These are phyloP conservation scores for Nasonia vitripennis DNA, from an alignment of 1,140 invertebrate genomes.

Conservation along the genomic window DNA sequence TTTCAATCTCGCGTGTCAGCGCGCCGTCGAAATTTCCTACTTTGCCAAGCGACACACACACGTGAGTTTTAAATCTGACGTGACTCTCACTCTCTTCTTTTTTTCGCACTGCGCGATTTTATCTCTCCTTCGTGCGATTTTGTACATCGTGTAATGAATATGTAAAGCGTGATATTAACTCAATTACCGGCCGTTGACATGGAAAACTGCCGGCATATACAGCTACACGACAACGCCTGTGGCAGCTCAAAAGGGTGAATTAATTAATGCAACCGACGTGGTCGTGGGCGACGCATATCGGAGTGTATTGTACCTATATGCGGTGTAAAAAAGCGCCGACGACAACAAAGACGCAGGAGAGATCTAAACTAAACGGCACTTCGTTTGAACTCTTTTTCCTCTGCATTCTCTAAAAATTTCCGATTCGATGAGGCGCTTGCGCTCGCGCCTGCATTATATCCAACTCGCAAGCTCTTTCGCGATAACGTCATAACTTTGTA, in stretches of 20 bases:
- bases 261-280: conserved; percentile 6
- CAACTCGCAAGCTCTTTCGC: background rate
- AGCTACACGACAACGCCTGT: background rate
- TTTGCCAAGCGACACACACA: background rate
- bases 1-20: conserved; percentile 53
- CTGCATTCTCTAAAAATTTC: background rate
- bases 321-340: no score
- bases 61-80: background rate
- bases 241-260: background rate
- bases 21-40: background rate
- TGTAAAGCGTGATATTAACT: no score
- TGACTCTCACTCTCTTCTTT: background rate
- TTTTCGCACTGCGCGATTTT: background rate
- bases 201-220: background rate
- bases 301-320: no score
- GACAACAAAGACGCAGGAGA: background rate
- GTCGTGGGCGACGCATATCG: background rate
- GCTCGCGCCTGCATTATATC: conserved; percentile 23
- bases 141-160: background rate
- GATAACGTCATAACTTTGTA: conserved; percentile 48
- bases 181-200: background rate
- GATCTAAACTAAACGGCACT: background rate
- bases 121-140: background rate
- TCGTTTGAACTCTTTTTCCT: background rate
- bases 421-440: conserved; percentile 29